A percentile compares a stretch with the other conserved stretches of the same genome.
phyloP scores from a whole-genome alignment of 2,888 invertebrate genomes.

The Netelia melanura region DNA sequence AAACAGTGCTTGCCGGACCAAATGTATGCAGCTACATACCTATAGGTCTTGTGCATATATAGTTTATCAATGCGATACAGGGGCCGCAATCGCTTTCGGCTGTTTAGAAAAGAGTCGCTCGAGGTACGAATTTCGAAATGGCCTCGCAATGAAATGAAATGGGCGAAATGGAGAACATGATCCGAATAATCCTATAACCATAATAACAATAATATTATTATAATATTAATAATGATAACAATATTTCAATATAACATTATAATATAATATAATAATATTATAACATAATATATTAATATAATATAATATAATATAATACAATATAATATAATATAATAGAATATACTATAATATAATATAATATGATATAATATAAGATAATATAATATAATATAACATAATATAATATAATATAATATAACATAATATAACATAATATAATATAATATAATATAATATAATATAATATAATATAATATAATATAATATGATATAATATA shows the following conservation, averaged over 20 bases:
- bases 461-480: background rate
- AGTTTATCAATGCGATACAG: conserved; percentile 6
- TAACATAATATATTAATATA: too few relatives aligned
- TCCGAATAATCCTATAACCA: background rate
- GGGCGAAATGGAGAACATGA: background rate
- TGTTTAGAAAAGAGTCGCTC: conserved; percentile 5
- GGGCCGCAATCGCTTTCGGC: conserved; percentile 12
- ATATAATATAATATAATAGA: too few relatives aligned
- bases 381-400: background rate
- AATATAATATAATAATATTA: background rate
- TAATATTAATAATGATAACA: background rate
- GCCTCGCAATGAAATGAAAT: background rate
- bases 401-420: background rate
- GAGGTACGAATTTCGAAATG: background rate
- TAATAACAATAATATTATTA: background rate
- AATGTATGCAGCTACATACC: conserved; percentile 21
- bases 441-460: background rate
- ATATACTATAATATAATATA: too few relatives aligned
- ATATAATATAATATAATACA: too few relatives aligned
- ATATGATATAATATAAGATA: background rate
- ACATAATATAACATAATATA: background rate
- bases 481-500: background rate
- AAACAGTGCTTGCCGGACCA: conserved; percentile 33
- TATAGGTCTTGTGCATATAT: conserved; percentile 5
- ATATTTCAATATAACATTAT: background rate